phyloP scores from a whole-genome alignment of 2,113 vertebrate genomes.

The Sceloporus undulatus region DNA sequence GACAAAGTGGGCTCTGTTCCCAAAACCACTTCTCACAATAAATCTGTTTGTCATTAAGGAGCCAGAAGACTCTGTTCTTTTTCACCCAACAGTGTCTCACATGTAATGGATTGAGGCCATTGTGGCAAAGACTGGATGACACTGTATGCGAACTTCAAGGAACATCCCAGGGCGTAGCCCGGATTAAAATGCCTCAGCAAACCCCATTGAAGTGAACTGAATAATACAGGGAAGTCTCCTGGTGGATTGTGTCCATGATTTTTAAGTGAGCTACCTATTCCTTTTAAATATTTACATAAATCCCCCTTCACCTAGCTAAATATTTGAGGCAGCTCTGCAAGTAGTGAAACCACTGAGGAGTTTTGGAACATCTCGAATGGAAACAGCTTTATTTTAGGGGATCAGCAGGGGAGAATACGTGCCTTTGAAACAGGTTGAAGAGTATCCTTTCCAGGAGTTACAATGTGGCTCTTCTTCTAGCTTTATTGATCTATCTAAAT shows the following conservation, averaged over 20 bases:
- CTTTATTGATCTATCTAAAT: constrained; percentile 14
- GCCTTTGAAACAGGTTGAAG: constrained; percentile 12
- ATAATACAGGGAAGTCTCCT: background rate
- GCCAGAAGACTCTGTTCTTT: background rate
- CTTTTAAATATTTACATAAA: background rate
- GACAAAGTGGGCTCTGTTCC: background rate
- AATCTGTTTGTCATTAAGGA: background rate
- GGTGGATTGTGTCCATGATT: background rate
- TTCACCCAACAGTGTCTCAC: background rate
- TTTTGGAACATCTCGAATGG: constrained; percentile 7
- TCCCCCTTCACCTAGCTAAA: background rate
- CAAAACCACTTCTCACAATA: background rate
- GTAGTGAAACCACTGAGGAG: background rate
- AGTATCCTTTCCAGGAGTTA: background rate
- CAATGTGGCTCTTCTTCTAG: background rate
- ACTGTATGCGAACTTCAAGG: background rate
- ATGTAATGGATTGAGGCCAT: background rate
- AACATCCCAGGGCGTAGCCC: background rate
- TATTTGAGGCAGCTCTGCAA: background rate
- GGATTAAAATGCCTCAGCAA: background rate
- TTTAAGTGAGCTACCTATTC: background rate
- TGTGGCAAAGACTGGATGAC: background rate
- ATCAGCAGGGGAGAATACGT: background rate
- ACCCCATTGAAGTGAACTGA: background rate
- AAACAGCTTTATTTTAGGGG: constrained; percentile 21